A percentile compares a stretch with the other conserved stretches of the same genome.
Conservation (phyloP, 1,140 invertebrate genomes). For the Cyclargus thomasi region DNA sequence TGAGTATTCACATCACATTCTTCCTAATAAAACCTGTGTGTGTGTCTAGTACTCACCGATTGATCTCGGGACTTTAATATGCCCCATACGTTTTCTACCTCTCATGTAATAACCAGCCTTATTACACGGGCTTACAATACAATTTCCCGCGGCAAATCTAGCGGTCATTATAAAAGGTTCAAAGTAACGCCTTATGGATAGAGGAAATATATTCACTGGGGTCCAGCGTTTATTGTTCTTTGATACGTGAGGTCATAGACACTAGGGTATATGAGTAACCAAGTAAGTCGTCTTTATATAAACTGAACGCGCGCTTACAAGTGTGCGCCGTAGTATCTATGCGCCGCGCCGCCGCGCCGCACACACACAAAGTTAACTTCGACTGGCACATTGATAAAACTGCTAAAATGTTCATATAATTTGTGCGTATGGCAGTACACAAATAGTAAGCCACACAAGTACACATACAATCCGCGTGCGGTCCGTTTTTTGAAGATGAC, state of each 20-base stretch:
- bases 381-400: too few relatives aligned
- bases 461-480: too few relatives aligned
- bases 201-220: slow-evolving; percentile 12
- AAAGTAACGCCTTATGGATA: slow-evolving; percentile 2
- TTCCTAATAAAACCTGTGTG: not conserved
- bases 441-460: too few relatives aligned
- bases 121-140: not conserved
- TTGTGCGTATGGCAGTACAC: too few relatives aligned
- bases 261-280: not conserved
- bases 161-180: not conserved
- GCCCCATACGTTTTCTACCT: not conserved
- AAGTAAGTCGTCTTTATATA: too few relatives aligned
- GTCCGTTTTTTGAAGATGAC: too few relatives aligned
- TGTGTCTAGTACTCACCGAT: not conserved
- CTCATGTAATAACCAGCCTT: not conserved
- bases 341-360: too few relatives aligned
- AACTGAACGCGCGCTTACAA: too few relatives aligned
- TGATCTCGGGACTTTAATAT: slow-evolving; percentile 6
- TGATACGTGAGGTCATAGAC: slow-evolving; percentile 2
- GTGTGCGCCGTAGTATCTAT: too few relatives aligned
- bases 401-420: too few relatives aligned
- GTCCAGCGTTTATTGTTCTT: slow-evolving; percentile 8
- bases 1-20: too few relatives aligned
- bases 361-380: too few relatives aligned
- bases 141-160: not conserved